A percentile compares a stretch with the other conserved stretches of the same genome.
These are phyloP conservation scores for Brachionus sp. DNA, from an alignment of 1,140 invertebrate species.

Conservation along the genomic window DNA sequence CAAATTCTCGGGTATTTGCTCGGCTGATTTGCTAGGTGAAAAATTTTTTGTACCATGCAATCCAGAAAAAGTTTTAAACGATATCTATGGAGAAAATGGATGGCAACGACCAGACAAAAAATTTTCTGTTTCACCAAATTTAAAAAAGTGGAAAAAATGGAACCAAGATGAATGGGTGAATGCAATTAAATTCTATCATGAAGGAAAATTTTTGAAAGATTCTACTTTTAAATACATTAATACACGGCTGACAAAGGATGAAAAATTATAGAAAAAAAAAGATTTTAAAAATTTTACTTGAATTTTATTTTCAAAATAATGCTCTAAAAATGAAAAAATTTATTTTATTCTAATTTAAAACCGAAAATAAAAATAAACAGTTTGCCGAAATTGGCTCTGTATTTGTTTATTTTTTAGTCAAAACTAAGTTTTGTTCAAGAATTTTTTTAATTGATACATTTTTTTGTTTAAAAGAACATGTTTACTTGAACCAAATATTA, in stretches of 20 bases:
- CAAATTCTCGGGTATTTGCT: background rate
- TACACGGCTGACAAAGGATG: background rate
- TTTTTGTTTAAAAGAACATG: no score
- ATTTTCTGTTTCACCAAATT: background rate
- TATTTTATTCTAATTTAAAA: no score
- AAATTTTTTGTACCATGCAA: background rate
- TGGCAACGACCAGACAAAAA: background rate
- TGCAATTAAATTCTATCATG: background rate
- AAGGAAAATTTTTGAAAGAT: background rate
- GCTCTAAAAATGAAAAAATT: no score
- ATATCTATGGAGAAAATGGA: background rate
- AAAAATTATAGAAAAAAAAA: no score
- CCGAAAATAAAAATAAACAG: no score
- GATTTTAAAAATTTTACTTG: no score
- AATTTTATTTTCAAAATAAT: no score
- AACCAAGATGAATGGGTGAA: background rate
- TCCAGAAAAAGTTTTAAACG: background rate
- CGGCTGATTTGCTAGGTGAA: background rate
- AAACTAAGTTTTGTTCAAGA: no score
- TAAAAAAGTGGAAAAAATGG: background rate
- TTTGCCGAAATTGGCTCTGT: no score
- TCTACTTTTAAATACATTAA: background rate
- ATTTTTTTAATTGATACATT: no score
- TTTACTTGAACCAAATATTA: no score
- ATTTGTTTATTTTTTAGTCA: no score